Base-by-base conservation (phyloP, 64 coral and sea anemone species). In the Dendrophyllia cribrosa region DNA sequence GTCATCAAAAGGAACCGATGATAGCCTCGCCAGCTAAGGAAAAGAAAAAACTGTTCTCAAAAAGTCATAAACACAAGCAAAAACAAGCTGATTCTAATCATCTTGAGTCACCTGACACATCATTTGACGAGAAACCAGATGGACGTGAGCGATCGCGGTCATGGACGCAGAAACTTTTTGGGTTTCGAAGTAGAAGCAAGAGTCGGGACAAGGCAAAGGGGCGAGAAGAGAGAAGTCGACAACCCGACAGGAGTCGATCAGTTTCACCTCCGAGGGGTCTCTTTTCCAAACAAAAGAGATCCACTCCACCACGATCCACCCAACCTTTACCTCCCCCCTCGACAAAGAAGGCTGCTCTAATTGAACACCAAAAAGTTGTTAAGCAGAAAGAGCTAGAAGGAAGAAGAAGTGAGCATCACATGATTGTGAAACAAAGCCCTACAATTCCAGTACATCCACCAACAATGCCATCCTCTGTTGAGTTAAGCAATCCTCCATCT, bases 151-250 rank as follows among this genome's bases (percentile, higher is more conserved):
- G 88, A 89, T 85, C 87, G 34, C 87, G 95, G n/a, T 91, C 95
- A 9, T 97, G 95, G 95, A 94, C 73, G 15, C 73, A 87, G 51
- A 91, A 71, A 72, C 62, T 97, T 43, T 97, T 97, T 71, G 82
- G 95, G 1, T 91, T 89, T 7, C 90, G 93, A 16, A 58, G 56
- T 47, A 87, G 92, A 58, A 89, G 86, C 50, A 94, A 63, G 66
- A 89, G 77, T 58, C 86, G 82, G 83, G 92, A 94, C 22, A 89
- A 88, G 17, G 3, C 58, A 23, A 84, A 44, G 17, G 45, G 67
- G 63, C 45, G 44, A 66, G 80, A 68, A 16, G 63, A 68, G 15
- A 84, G 44, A 7, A 68, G 19, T 84, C 80, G 60, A 8, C 44
- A 19, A 19, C 17, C 44, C 7, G 72, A 75, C 46, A 84, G 80